phyloP scores from a whole-genome alignment of 2,113 vertebrate species.

The Myotis davidii region DNA sequence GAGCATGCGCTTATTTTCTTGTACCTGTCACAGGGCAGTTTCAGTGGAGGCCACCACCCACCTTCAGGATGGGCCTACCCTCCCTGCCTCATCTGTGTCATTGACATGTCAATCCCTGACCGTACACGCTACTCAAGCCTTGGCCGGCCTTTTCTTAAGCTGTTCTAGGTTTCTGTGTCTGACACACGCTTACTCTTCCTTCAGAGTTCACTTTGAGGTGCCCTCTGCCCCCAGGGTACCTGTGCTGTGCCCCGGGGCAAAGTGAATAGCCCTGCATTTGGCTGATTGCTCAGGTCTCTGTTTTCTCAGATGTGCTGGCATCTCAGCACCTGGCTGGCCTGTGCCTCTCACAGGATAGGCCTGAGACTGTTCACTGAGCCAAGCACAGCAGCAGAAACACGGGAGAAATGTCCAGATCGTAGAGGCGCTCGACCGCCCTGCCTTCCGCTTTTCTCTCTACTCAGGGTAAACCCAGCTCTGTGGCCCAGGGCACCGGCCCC shows the following conservation, averaged over 20 bases:
- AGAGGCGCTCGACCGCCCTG: rapidly evolving
- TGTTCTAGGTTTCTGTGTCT: background rate
- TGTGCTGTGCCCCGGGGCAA: background rate
- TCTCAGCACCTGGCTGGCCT: no score
- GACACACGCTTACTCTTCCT: rapidly evolving
- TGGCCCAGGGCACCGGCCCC: background rate
- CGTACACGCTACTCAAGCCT: no score
- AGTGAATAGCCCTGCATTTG: rapidly evolving
- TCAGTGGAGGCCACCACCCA: background rate
- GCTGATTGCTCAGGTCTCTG: rapidly evolving
- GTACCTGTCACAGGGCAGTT: background rate
- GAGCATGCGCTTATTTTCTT: rapidly evolving
- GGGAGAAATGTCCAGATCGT: background rate
- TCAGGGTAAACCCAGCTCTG: rapidly evolving
- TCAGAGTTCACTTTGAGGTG: background rate
- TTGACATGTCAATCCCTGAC: rapidly evolving
- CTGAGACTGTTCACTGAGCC: background rate
- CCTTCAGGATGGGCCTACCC: rapidly evolving
- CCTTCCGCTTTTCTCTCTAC: background rate
- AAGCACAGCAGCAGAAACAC: rapidly evolving
- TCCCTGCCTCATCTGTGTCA: background rate
- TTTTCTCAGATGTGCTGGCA: background rate
- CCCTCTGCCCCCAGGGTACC: background rate
- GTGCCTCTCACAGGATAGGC: background rate
- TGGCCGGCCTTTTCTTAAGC: background rate